A percentile compares a stretch with the other conserved stretches of the same genome.
Evolutionary conservation across 2,797 vertebrate genomes (phyloP).

Genomic region (Premnoplex brunnescens): DNA sequence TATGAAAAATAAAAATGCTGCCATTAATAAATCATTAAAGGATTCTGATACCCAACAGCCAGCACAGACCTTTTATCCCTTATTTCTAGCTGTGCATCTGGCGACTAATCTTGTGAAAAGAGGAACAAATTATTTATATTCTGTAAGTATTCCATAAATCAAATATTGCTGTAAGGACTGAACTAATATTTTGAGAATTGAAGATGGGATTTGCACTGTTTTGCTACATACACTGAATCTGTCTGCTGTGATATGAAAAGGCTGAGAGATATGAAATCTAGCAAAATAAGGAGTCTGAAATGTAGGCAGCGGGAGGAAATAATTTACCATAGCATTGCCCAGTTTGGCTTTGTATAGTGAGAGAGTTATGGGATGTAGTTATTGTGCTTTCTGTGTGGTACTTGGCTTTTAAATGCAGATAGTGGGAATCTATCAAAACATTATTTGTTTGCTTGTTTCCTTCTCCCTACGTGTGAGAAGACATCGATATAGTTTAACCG

Average conservation of each 20-base stretch:
- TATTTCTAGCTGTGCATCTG: conserved; percentile 6
- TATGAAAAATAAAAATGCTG: not conserved
- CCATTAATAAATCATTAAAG: conserved; percentile 63
- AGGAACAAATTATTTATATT: conserved; percentile 17
- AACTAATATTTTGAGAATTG: not conserved
- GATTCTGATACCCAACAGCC: conserved; percentile 49
- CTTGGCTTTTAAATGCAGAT: conserved; percentile 9
- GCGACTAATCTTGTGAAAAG: conserved; percentile 26
- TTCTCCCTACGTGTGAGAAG: not conserved
- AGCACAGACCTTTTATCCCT: conserved; percentile 49
- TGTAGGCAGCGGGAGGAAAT: not conserved
- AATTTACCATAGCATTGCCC: not conserved
- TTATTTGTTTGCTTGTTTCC: conserved; percentile 48
- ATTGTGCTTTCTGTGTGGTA: not conserved
- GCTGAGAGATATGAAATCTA: not conserved
- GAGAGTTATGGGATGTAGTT: not conserved
- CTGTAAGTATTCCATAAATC: conserved; percentile 2
- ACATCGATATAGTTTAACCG: not conserved
- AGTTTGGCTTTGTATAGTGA: not conserved
- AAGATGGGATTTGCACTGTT: not conserved
- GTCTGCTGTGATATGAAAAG: not conserved
- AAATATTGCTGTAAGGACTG: not conserved
- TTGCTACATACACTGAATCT: not conserved
- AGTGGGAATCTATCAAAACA: not conserved
- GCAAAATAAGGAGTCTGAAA: not conserved